phyloP scores from a whole-genome alignment of 2,797 vertebrate species.

The Gila robusta region DNA sequence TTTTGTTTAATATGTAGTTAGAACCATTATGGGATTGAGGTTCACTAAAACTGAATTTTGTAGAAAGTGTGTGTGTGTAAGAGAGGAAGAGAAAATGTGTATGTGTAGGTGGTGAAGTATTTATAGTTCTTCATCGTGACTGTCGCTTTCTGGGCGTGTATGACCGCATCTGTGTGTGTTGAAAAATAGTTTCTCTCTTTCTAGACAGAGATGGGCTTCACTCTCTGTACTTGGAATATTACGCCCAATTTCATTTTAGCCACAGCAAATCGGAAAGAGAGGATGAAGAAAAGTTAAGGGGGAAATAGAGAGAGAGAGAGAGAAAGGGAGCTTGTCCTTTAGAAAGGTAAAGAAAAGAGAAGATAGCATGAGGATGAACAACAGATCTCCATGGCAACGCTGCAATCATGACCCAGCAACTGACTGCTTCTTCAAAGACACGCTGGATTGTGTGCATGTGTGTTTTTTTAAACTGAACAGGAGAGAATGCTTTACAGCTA shows the following conservation, averaged over 20 bases:
- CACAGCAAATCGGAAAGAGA: not conserved
- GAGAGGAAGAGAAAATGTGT: constrained; percentile 4
- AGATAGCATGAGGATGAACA: constrained; percentile 66
- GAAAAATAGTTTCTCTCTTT: constrained; percentile 39
- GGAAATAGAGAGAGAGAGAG: not conserved
- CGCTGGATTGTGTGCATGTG: constrained; percentile 34
- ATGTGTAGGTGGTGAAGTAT: constrained; percentile 52
- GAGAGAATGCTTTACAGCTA: constrained; percentile 5
- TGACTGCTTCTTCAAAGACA: constrained; percentile 48
- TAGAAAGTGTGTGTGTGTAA: constrained; percentile 8
- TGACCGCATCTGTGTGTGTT: constrained; percentile 23
- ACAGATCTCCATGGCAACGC: constrained; percentile 79
- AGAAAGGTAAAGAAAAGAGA: constrained; percentile 58
- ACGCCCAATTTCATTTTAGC: constrained; percentile 24
- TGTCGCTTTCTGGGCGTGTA: constrained; percentile 32
- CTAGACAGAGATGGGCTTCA: constrained; percentile 22
- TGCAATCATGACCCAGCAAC: constrained; percentile 64
- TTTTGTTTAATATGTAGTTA: constrained; percentile 1
- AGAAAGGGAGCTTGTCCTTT: constrained; percentile 42
- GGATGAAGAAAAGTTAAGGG: constrained; percentile 11
- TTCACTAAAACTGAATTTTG: constrained; percentile 17
- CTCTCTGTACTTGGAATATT: constrained; percentile 11
- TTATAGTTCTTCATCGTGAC: constrained; percentile 59
- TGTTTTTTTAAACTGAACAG: constrained; percentile 35
- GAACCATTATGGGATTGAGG: not conserved